Percentiles rank a stretch among this genome's conserved stretches.
These are phyloP conservation scores for Chamaetylas fuelleborni DNA, from an alignment of 2,113 vertebrate species.

Conservation along the genomic window DNA sequence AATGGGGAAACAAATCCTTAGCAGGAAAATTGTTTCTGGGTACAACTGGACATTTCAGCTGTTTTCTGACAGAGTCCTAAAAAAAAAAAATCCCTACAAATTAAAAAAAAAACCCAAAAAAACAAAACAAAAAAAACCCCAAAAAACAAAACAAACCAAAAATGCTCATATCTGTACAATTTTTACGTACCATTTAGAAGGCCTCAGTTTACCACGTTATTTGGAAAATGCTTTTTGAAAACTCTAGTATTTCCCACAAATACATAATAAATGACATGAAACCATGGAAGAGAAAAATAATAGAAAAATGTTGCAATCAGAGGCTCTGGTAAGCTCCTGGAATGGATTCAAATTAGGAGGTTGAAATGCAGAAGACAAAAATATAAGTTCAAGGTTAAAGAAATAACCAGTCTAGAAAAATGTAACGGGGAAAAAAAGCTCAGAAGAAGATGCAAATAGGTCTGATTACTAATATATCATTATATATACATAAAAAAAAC, in stretches of 20 bases:
- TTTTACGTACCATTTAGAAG: not conserved
- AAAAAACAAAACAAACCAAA: not conserved
- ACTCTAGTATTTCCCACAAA: not conserved
- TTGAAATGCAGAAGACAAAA: slow-evolving; percentile 15
- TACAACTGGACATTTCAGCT: not conserved
- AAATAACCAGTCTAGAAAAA: not conserved
- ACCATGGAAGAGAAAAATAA: not conserved
- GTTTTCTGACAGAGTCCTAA: not conserved
- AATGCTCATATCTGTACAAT: not conserved
- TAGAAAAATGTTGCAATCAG: not conserved
- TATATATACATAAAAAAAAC: not conserved
- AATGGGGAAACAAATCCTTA: not conserved
- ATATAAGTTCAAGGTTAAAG: slow-evolving; percentile 49
- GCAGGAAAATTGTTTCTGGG: not conserved
- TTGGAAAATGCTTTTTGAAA: not conserved
- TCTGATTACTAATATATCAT: not conserved
- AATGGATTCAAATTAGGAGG: slow-evolving; percentile 4
- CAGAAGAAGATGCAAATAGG: not conserved
- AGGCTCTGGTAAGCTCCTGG: not conserved
- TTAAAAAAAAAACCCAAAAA: not conserved
- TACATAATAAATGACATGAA: not conserved
- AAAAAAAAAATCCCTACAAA: too few relatives aligned
- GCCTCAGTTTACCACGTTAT: not conserved
- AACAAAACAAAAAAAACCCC: too few relatives aligned
- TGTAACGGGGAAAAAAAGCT: not conserved